Percentiles rank a stretch among this genome's conserved stretches.
Evolutionary conservation across 2,888 invertebrate genomes (phyloP).

Genomic region (Xylophagus ater): DNA sequence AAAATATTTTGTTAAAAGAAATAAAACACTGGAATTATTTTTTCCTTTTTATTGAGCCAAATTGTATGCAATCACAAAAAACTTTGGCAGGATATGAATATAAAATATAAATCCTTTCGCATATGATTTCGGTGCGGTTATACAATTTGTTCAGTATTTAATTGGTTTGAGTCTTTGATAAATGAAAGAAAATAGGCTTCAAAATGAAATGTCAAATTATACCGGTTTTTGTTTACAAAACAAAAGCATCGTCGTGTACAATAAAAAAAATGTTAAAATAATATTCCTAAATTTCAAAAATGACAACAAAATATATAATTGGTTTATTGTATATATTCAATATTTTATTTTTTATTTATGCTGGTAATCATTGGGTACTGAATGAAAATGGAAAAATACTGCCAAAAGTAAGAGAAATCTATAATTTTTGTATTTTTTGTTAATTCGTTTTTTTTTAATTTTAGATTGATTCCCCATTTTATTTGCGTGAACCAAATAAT

Average conservation of each 20-base stretch:
- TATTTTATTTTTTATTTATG: conserved; percentile 12
- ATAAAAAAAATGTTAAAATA: neutral
- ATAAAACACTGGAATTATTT: no score
- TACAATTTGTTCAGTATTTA: no score
- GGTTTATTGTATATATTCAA: conserved; percentile 6
- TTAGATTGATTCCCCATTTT: conserved; percentile 33
- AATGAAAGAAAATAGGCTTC: no score
- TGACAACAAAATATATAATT: neutral
- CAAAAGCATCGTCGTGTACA: neutral
- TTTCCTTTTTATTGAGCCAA: no score
- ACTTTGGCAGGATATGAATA: no score
- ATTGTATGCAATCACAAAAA: no score
- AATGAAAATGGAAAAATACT: conserved; percentile 31
- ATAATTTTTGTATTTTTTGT: neutral
- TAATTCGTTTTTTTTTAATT: conserved; percentile 7
- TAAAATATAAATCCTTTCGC: no score
- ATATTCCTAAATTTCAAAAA: neutral
- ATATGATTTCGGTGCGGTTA: no score
- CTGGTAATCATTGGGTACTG: conserved; percentile 33
- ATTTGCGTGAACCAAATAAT: conserved; percentile 33
- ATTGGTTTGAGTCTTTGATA: no score
- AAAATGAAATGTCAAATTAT: no score
- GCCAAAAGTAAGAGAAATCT: conserved; percentile 21
- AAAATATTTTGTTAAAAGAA: no score
- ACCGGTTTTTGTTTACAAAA: conserved; percentile 3